phyloP scores from a whole-genome alignment of 2,797 vertebrate species.

The Kryptolebias ocellatus region DNA sequence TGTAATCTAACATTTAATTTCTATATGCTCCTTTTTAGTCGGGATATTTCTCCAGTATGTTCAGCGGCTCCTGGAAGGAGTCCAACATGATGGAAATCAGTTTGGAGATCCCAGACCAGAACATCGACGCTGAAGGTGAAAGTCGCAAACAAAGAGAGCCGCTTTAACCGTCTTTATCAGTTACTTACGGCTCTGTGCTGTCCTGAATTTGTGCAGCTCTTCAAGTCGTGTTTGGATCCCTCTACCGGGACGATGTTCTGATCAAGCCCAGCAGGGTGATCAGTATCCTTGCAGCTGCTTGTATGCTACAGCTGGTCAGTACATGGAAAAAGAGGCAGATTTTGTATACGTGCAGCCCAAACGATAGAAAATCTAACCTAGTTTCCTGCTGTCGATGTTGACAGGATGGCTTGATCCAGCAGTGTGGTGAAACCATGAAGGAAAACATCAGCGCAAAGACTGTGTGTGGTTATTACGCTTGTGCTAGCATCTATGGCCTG shows the following conservation, averaged over 20 bases:
- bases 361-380: background rate
- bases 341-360: background rate
- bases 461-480: constrained; percentile 91
- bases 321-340: background rate
- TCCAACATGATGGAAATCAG: constrained; percentile 94
- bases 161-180: background rate
- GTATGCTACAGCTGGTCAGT: constrained; percentile 97
- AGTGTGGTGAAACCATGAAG: constrained; percentile 99
- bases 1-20: background rate
- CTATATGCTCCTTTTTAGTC: constrained; percentile 73
- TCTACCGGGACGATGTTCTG: constrained; percentile 96
- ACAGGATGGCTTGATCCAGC: constrained; percentile 96
- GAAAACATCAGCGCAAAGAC: constrained; percentile 95
- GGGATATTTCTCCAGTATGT: constrained; percentile 99
- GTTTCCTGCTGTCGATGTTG: constrained; percentile 16
- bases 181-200: background rate
- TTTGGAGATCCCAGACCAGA: constrained; percentile 97
- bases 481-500: constrained; percentile 91
- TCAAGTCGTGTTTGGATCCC: constrained; percentile 95
- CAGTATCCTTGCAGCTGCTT: constrained; percentile 93
- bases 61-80: constrained; percentile 98
- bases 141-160: constrained; percentile 15
- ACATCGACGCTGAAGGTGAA: constrained; percentile 95
- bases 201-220: constrained; percentile 80
- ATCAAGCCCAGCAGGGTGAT: constrained; percentile 95